Conservation (phyloP, 2,113 vertebrate genomes). For the Ammodramus savannarum region DNA sequence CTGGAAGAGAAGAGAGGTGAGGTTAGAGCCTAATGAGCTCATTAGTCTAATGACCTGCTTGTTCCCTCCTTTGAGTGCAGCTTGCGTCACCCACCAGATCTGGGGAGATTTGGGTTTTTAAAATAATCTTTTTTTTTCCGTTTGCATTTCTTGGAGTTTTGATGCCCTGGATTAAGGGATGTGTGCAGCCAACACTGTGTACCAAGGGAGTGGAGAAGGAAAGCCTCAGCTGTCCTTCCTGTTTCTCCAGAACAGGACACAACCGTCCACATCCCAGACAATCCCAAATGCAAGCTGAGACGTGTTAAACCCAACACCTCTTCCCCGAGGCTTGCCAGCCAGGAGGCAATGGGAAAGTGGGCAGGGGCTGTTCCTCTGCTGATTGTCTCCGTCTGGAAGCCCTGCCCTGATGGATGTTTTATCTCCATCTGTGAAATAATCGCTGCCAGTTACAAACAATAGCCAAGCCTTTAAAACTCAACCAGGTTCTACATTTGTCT, state of each 20-base stretch:
- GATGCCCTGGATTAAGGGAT: not conserved
- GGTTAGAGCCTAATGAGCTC: not conserved
- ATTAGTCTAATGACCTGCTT: not conserved
- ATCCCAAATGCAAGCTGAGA: not conserved
- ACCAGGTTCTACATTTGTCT: not conserved
- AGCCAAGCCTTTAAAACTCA: not conserved
- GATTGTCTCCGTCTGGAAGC: not conserved
- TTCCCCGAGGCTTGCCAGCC: not conserved
- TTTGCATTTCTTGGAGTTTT: not conserved
- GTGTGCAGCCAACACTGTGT: not conserved
- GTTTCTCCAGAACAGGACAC: not conserved
- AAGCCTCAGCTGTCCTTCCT: not conserved
- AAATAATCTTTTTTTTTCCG: not conserved
- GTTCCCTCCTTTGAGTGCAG: not conserved
- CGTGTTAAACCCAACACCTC: not conserved
- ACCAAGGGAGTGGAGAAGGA: not conserved
- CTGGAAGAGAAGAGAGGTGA: constrained; percentile 63
- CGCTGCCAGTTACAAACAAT: not conserved
- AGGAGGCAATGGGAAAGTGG: not conserved
- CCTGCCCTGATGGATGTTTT: not conserved
- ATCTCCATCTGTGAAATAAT: not conserved
- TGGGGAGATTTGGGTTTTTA: not conserved
- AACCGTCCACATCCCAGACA: not conserved
- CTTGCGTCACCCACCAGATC: not conserved
- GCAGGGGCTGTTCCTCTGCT: not conserved